These are phyloP conservation scores for Rhagophthalmus giganteus DNA, from an alignment of 2,888 invertebrate genomes.

Conservation along the genomic window DNA sequence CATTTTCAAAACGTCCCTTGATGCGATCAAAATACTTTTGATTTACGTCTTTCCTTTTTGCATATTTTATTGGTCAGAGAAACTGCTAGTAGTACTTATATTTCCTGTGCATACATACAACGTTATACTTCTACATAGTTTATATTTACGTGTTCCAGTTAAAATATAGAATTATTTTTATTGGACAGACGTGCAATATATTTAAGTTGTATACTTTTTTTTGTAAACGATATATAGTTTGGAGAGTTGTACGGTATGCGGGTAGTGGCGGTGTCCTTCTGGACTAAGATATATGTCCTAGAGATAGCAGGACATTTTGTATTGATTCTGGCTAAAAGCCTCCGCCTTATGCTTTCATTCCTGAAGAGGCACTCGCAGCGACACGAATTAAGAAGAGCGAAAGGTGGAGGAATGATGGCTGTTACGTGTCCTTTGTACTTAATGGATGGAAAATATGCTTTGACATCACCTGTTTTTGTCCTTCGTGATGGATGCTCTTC, in stretches of 20 bases:
- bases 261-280: conserved; percentile 51
- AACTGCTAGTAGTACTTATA: too few species aligned
- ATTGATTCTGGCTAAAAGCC: conserved; percentile 55
- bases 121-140: conserved; percentile 18
- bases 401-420: conserved; percentile 37
- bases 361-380: conserved; percentile 37
- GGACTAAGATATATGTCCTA: conserved; percentile 51
- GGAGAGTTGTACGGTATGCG: conserved; percentile 41
- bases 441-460: conserved; percentile 42
- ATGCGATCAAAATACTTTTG: too few species aligned
- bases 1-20: too few species aligned
- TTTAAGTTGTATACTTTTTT: conserved; percentile 29
- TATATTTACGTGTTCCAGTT: conserved; percentile 27
- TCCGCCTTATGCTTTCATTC: conserved; percentile 41
- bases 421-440: conserved; percentile 42
- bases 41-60: background rate
- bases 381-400: conserved; percentile 31
- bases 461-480: conserved; percentile 43
- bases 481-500: conserved; percentile 38
- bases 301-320: conserved; percentile 51
- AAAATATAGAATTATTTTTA: conserved; percentile 31
- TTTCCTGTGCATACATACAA: conserved; percentile 18
- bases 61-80: conserved; percentile 6
- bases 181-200: conserved; percentile 30
- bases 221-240: conserved; percentile 30